Base-by-base conservation (phyloP, 2,888 invertebrate species). In the Anodontia alba region DNA sequence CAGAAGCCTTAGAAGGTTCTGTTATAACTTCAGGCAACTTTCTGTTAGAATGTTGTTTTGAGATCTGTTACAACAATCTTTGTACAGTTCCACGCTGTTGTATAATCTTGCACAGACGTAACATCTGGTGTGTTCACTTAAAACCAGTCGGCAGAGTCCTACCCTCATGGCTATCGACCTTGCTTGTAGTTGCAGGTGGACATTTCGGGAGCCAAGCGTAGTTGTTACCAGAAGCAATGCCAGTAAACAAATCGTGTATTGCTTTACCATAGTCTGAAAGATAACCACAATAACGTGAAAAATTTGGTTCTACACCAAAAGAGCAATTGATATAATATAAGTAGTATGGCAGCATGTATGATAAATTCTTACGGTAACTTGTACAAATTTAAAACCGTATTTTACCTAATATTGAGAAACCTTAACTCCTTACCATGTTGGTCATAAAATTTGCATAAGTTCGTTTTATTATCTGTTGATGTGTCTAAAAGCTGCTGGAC, bases 91-190 rank as follows among this genome's bases (percentile, higher is more conserved):
- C 17, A 62, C 66, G 70, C 80, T 85, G 49, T 33, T 54, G 36
- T 85, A 82, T 7, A 82, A 76, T 78, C 82, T 78, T 12, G 85
- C 85, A 78, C 82, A 85, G 2, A 76, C 66, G 62, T 85, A 85
- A 51, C 85, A 85, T 15, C 70, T 76, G 0, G 78, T 78, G 73
- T 82, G 85, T 57, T 78, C 78, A 7, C 10, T 62, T 29, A 80
- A 78, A 38, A 73, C 78, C 31, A 76, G 68, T 46, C 71, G 72
- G 49, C 85, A 85, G 33, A 66, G 76, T 15, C 81, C 82, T 29
- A 49, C 70, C n/a, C 85, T 71, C 66, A 85, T 54, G 8, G 78
- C 73, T 67, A 80, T 80, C n/a, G 85, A 49, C 67, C 82, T 78
- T 49, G 77, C 17, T 33, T 20, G 17, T 2, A 5, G 33, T 10